phyloP scores from a whole-genome alignment of 1,140 invertebrate genomes.

The Phenacoccus solenopsis region DNA sequence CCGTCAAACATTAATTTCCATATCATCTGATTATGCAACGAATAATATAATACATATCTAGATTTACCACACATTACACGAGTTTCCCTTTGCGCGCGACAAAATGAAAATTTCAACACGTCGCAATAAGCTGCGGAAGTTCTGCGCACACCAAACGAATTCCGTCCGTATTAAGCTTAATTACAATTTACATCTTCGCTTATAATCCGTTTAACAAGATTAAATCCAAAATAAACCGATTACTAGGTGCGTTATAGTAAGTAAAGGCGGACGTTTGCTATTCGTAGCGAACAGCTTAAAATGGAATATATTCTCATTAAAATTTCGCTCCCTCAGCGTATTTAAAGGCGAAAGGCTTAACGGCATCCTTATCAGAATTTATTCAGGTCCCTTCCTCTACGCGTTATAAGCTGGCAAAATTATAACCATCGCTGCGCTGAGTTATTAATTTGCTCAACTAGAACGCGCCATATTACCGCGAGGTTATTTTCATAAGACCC shows the following conservation, averaged over 20 bases:
- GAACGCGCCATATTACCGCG: no score
- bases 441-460: background rate
- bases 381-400: background rate
- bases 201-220: constrained; percentile 3
- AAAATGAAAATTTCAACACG: background rate
- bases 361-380: constrained; percentile 1
- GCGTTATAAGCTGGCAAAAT: background rate
- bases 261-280: background rate
- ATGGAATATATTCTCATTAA: constrained; percentile 3
- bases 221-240: constrained; percentile 3
- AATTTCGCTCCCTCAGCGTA: constrained; percentile 1
- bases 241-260: constrained; percentile 1
- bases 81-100: no score
- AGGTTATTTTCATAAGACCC: background rate
- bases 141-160: no score
- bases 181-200: constrained; percentile 2
- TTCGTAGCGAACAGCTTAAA: background rate
- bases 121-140: no score
- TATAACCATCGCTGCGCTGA: background rate
- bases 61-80: no score
- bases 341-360: background rate
- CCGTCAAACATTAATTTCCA: no score
- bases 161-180: background rate
- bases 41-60: no score
- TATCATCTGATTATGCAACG: no score